A percentile compares a stretch with the other conserved stretches of the same genome.
phyloP scores from a whole-genome alignment of 1,140 invertebrate species.

The Leptoteleia sp. region DNA sequence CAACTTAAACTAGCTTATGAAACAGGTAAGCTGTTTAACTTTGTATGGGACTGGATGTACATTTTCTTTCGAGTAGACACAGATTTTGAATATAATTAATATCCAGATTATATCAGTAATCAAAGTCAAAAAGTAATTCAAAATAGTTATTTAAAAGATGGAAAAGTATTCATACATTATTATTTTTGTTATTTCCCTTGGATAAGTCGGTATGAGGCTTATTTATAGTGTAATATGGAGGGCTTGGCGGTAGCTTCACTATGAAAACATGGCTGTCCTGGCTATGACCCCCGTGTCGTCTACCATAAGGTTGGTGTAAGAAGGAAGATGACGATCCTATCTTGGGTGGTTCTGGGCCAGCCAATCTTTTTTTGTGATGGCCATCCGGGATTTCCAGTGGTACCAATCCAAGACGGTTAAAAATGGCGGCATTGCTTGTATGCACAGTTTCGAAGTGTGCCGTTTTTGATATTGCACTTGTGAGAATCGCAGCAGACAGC shows the following conservation, averaged over 20 bases:
- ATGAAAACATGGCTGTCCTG: constrained; percentile 90
- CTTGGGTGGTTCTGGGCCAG: constrained; percentile 81
- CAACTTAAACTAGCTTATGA: too few relatives aligned
- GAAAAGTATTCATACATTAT: constrained; percentile 25
- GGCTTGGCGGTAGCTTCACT: constrained; percentile 89
- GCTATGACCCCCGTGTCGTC: constrained; percentile 84
- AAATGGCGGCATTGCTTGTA: constrained; percentile 78
- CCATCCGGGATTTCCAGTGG: constrained; percentile 83
- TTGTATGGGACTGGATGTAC: too few relatives aligned
- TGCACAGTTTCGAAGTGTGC: constrained; percentile 76
- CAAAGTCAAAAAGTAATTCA: too few relatives aligned
- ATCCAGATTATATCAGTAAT: too few relatives aligned
- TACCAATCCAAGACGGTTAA: constrained; percentile 82
- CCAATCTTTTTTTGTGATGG: constrained; percentile 86
- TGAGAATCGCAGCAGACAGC: background rate
- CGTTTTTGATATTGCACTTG: constrained; percentile 22
- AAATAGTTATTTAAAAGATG: too few relatives aligned
- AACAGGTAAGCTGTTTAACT: too few relatives aligned
- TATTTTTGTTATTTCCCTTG: constrained; percentile 75
- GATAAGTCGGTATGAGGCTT: constrained; percentile 79
- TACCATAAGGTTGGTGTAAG: constrained; percentile 81
- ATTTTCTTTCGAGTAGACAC: too few relatives aligned
- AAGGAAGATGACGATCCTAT: constrained; percentile 60
- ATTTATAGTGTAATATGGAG: constrained; percentile 87
- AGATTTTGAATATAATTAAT: too few relatives aligned